A percentile compares a stretch with the other conserved stretches of the same genome.
Evolutionary conservation across 2,797 vertebrate genomes (phyloP).

Genomic region (Pteropus rufus): DNA sequence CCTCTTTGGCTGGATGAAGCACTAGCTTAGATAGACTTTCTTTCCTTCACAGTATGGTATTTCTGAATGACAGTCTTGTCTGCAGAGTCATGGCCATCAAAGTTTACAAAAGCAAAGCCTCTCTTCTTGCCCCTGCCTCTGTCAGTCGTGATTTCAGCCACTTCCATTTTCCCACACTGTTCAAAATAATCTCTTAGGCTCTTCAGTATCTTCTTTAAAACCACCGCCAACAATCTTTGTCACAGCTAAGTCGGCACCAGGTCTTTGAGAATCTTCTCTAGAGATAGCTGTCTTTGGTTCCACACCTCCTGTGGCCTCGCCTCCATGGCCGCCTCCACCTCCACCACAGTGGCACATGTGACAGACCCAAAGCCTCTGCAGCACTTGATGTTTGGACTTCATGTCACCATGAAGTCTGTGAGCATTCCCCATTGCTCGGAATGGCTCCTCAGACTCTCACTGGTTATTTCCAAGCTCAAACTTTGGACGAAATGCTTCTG

Average conservation of each 20-base stretch:
- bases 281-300: too few relatives aligned
- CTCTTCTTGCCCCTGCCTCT: neutral
- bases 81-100: neutral
- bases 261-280: too few relatives aligned
- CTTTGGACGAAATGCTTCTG: neutral
- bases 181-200: neutral
- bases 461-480: neutral
- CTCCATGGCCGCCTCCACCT: neutral
- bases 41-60: neutral
- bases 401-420: neutral
- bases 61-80: too few relatives aligned
- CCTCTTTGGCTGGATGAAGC: too few relatives aligned
- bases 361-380: neutral
- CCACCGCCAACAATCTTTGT: neutral
- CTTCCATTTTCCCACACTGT: neutral
- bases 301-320: too few relatives aligned
- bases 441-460: neutral
- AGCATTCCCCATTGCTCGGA: too few relatives aligned
- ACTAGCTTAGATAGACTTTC: too few relatives aligned
- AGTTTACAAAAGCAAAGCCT: neutral
- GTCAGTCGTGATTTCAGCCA: neutral
- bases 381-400: neutral
- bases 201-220: neutral
- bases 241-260: too few relatives aligned
- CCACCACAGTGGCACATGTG: too few relatives aligned